These are phyloP conservation scores for Gadopsis marmoratus DNA, from an alignment of 2,797 vertebrate species.

Conservation along the genomic window DNA sequence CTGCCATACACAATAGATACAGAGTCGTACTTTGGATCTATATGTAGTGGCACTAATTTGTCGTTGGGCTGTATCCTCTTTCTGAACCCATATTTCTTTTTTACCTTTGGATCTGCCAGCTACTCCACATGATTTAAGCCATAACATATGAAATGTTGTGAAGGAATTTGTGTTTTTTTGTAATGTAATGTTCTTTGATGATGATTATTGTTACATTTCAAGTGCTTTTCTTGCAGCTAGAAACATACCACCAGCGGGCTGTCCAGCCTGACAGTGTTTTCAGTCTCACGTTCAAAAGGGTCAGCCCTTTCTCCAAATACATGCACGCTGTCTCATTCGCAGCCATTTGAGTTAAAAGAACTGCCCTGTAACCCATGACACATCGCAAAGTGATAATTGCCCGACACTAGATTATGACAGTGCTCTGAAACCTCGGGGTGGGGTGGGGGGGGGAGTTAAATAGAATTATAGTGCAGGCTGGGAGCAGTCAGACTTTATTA, in stretches of 20 bases:
- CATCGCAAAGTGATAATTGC: constrained; percentile 60
- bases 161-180: neutral
- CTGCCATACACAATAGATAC: constrained; percentile 29
- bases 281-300: neutral
- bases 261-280: neutral
- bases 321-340: neutral
- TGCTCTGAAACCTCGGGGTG: constrained; percentile 20
- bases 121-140: constrained; percentile 6
- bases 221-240: constrained; percentile 18
- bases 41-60: constrained; percentile 1
- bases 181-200: neutral
- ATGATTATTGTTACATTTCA: neutral
- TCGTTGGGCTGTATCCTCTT: constrained; percentile 14
- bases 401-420: constrained; percentile 50
- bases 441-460: neutral
- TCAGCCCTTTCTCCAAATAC: neutral
- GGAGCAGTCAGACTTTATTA: constrained; percentile 61
- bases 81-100: neutral
- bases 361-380: constrained; percentile 24
- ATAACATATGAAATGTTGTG: neutral
- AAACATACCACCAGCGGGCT: neutral
- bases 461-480: constrained; percentile 52
- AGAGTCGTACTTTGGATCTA: constrained; percentile 1
- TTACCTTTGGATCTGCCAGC: neutral
- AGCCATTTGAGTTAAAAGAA: constrained; percentile 16